phyloP scores from a whole-genome alignment of 2,797 vertebrate genomes.

The Silurus aristotelis region DNA sequence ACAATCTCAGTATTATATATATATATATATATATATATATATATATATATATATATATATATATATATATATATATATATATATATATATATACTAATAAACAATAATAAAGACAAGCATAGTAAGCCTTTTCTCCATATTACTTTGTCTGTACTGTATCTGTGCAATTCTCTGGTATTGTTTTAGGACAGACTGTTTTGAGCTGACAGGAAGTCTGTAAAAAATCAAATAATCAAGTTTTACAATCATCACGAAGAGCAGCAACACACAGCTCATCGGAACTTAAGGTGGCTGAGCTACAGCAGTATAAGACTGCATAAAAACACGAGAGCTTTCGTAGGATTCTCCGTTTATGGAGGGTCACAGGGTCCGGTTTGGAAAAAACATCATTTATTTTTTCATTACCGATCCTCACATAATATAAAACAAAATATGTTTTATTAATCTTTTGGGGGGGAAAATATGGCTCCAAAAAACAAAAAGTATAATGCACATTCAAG shows the following conservation, averaged over 20 bases:
- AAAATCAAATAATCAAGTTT: not conserved
- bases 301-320: not conserved
- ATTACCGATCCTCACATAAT: not conserved
- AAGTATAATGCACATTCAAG: not conserved
- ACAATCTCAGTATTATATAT: not conserved
- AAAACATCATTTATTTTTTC: not conserved
- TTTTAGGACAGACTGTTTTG: not conserved
- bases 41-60: no score
- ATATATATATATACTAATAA: not conserved
- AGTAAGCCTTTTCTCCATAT: not conserved
- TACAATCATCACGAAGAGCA: not conserved
- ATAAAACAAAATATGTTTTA: not conserved
- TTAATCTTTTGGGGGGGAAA: not conserved
- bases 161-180: not conserved
- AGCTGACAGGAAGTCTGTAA: not conserved
- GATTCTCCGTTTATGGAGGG: not conserved
- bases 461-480: not conserved
- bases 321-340: not conserved
- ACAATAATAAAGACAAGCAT: not conserved
- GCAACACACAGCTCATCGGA: not conserved
- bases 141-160: not conserved
- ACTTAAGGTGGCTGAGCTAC: not conserved
- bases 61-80: no score
- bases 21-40: no score
- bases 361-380: no score